Evolutionary conservation across 2,113 vertebrate species (phyloP), one percentile per base, ranked within the genome.

Genomic region (Junco hyemalis): DNA sequence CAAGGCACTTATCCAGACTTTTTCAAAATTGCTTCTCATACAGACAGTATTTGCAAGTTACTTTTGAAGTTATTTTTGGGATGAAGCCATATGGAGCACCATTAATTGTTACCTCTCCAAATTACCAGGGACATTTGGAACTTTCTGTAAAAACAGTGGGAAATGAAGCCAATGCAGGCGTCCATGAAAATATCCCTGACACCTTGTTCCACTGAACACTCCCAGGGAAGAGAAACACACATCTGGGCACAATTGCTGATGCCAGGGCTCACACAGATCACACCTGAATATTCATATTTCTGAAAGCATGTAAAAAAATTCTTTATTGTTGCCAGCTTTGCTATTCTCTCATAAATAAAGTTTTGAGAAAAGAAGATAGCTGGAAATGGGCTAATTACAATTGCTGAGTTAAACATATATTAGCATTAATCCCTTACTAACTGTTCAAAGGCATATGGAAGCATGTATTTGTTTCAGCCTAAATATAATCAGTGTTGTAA

Each of bases 91-190:
- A 80, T 33, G 61, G 33, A 90, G 17, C 38, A 86, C 16, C 28
- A 90, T 69, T 79, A 92, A 42, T 71, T 94, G 61, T 86, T 59
- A 86, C 44, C 13, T 88, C 65, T 97, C 86, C 78, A 97, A 96
- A 96, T 86, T 92, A 90, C 63, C 38, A 74, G 25, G 53, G 63
- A 77, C n/a, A 78, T 47, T 59, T 93, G 74, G 24, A 78, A 57
- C 23, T 89, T 92, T 68, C 61, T 81, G 35, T 50, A 84, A 80
- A 92, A 96, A 90, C 53, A 68, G 29, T 76, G 80, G 35, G 81
- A 91, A 81, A 42, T 22, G 3, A 81, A 66, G 59, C 44, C 61
- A 73, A 35, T 42, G 17, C 36, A 71, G 20, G n/a, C 93, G 29
- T 84, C 50, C 31, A 50, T 4, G 5, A 7, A 7, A 68, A 53